Conservation (phyloP, 2,113 vertebrate genomes). For the Ageneiosus marmoratus region DNA sequence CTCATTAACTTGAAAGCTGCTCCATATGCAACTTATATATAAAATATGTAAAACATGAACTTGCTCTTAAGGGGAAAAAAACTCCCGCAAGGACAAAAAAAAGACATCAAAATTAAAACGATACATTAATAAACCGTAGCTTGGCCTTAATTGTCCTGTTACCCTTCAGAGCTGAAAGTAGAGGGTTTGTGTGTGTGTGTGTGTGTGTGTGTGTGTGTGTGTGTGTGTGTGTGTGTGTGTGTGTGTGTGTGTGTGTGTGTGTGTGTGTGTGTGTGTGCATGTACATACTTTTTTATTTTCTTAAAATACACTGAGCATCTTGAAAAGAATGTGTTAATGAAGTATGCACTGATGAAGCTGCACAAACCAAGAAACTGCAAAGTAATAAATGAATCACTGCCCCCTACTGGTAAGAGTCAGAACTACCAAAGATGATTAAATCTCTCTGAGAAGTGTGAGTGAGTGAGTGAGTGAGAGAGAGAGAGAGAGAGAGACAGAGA, state of each 20-base stretch:
- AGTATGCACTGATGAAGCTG: neutral
- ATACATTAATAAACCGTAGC: neutral
- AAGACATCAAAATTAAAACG: neutral
- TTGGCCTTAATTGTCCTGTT: neutral
- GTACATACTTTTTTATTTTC: neutral
- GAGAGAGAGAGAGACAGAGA: too few species aligned
- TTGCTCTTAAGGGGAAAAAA: neutral
- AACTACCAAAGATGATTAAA: neutral
- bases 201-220: too few species aligned
- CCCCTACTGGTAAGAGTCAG: conserved; percentile 43
- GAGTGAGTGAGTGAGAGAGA: too few species aligned
- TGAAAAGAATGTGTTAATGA: neutral
- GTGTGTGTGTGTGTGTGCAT: neutral
- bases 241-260: neutral
- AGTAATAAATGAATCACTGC: conserved; percentile 31
- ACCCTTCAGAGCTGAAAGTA: neutral
- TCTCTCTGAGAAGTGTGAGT: too few species aligned
- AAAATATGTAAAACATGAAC: neutral
- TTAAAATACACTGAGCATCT: neutral
- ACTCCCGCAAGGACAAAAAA: neutral
- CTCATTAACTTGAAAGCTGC: neutral
- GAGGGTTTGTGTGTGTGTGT: neutral
- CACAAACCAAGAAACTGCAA: neutral
- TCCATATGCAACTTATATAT: neutral
- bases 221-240: too few species aligned